Evolutionary conservation across 1,140 invertebrate genomes (phyloP).

Genomic region (Macrosteles quadrilineatus): DNA sequence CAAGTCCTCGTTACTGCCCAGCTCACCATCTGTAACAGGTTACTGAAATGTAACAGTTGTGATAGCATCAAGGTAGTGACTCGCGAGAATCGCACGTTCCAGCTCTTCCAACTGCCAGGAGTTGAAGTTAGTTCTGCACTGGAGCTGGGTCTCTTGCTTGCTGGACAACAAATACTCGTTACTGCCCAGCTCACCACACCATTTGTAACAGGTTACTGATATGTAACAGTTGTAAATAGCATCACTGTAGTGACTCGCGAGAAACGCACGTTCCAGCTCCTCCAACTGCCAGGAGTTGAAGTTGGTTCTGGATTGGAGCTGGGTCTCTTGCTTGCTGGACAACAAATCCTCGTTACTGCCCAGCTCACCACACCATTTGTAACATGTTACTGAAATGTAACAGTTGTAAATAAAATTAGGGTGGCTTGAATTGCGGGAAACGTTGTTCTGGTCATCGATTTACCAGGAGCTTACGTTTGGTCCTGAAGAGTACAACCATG

Average conservation of each 20-base stretch:
- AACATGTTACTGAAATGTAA: too few species aligned
- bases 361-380: too few species aligned
- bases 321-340: slow-evolving; percentile 53
- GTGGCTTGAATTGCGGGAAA: too few species aligned
- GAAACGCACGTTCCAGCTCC: too few species aligned
- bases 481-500: too few species aligned
- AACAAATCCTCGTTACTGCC: slow-evolving; percentile 41
- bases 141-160: slow-evolving; percentile 50
- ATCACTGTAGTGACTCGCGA: too few species aligned
- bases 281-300: slow-evolving; percentile 99
- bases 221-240: too few species aligned
- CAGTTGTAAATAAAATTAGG: too few species aligned
- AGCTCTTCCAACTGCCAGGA: neutral
- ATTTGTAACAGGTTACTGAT: neutral
- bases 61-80: slow-evolving; percentile 81
- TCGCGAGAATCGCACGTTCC: neutral
- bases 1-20: slow-evolving; percentile 40
- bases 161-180: neutral
- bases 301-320: slow-evolving; percentile 90
- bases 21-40: slow-evolving; percentile 36
- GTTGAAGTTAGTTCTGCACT: slow-evolving; percentile 50
- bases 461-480: too few species aligned
- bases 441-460: too few species aligned
- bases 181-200: neutral
- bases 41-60: neutral